Evolutionary conservation across 2,113 vertebrate genomes (phyloP).

Genomic region (Hepsetus odoe): DNA sequence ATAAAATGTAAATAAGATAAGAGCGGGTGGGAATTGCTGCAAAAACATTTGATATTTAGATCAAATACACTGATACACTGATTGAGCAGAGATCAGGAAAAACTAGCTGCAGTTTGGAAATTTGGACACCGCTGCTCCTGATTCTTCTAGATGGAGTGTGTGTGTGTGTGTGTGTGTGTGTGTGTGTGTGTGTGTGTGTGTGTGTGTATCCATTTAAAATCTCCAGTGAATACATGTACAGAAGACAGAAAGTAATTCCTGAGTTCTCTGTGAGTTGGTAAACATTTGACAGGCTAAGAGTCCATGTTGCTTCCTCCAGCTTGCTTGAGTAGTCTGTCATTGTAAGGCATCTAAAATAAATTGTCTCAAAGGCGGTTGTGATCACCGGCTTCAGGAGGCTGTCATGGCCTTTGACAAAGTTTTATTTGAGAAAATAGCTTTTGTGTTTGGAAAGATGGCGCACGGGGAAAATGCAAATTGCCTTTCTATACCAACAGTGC

Average conservation of each 20-base stretch:
- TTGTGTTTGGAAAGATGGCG: background rate
- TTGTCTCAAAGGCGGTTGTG: background rate
- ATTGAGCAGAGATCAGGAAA: no score
- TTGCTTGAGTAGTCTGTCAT: slow-evolving; percentile 3
- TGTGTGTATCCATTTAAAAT: background rate
- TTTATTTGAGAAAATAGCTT: background rate
- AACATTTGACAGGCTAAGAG: slow-evolving; percentile 31
- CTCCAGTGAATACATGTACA: background rate
- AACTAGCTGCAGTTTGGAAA: no score
- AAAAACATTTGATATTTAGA: no score
- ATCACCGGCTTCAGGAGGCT: slow-evolving; percentile 3
- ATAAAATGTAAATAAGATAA: no score
- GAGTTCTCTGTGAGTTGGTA: slow-evolving; percentile 16
- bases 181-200: no score
- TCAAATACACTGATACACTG: no score
- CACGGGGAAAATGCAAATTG: background rate
- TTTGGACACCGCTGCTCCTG: no score
- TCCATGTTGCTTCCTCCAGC: background rate
- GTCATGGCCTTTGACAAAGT: background rate
- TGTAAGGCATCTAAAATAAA: slow-evolving; percentile 27
- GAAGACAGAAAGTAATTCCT: slow-evolving; percentile 12
- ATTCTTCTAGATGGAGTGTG: no score
- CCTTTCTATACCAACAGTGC: background rate
- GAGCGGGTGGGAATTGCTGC: no score
- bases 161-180: no score